Conservation (phyloP, 2,888 invertebrate genomes). For the Spicauda simplicius region DNA sequence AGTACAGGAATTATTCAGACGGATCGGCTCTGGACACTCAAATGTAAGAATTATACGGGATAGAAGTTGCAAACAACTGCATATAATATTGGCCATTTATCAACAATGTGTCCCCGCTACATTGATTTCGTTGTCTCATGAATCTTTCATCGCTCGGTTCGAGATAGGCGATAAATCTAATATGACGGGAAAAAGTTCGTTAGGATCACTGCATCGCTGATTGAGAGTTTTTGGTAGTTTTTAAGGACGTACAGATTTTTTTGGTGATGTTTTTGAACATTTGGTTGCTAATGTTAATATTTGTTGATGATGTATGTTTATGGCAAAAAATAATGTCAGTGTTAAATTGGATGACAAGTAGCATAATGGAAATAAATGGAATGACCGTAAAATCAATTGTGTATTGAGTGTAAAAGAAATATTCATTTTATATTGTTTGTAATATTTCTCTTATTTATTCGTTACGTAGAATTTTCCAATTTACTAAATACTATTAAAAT, state of each 20-base stretch:
- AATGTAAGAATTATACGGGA: slow-evolving; percentile 71
- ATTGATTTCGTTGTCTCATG: slow-evolving; percentile 65
- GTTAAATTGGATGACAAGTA: background rate
- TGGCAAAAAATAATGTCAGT: background rate
- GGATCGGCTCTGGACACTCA: slow-evolving; percentile 62
- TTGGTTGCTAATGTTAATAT: background rate
- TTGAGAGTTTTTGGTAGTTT: slow-evolving; percentile 24
- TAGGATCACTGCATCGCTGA: slow-evolving; percentile 15
- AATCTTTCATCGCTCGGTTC: slow-evolving; percentile 49
- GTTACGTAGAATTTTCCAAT: no score
- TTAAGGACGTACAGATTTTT: slow-evolving; percentile 4
- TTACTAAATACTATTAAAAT: no score
- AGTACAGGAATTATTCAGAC: slow-evolving; percentile 56
- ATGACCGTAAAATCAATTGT: no score
- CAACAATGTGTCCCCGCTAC: slow-evolving; percentile 52
- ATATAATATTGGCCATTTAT: slow-evolving; percentile 65
- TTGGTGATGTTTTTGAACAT: slow-evolving; percentile 8
- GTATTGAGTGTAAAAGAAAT: no score
- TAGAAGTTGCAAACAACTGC: slow-evolving; percentile 71
- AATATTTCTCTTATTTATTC: no score
- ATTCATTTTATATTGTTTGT: no score
- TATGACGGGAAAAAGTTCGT: slow-evolving; percentile 36
- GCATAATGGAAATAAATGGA: no score
- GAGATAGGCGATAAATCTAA: slow-evolving; percentile 8
- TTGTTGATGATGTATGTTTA: background rate